Evolutionary conservation across 2,113 vertebrate species (phyloP).

Genomic region (Lagenorhynchus albirostris): DNA sequence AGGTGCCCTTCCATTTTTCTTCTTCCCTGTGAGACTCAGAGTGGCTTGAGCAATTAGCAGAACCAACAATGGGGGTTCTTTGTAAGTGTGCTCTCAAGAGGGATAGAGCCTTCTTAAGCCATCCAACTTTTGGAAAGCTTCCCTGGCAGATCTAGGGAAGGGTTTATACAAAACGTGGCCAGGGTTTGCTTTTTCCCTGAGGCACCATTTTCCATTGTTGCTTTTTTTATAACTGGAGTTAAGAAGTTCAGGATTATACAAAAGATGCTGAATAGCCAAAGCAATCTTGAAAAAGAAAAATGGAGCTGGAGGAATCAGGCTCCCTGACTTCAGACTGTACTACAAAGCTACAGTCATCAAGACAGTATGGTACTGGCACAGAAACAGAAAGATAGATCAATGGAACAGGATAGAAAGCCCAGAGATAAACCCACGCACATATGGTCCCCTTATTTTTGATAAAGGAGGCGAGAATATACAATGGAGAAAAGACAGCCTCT

Average conservation of each 20-base stretch:
- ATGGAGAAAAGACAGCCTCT: too few relatives aligned
- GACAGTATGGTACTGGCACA: too few relatives aligned
- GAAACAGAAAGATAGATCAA: too few relatives aligned
- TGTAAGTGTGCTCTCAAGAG: constrained; percentile 28
- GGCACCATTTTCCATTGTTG: constrained; percentile 32
- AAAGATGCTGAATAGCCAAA: too few relatives aligned
- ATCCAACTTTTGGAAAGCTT: constrained; percentile 30
- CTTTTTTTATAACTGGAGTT: constrained; percentile 26
- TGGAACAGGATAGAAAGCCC: too few relatives aligned
- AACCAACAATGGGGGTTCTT: not conserved
- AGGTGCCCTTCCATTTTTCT: not conserved
- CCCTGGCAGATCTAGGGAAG: constrained; percentile 13
- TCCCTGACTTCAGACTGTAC: too few relatives aligned
- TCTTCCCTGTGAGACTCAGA: not conserved
- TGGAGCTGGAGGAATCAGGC: too few relatives aligned
- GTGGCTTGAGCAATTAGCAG: constrained; percentile 21
- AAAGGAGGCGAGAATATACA: too few relatives aligned
- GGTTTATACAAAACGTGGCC: constrained; percentile 40
- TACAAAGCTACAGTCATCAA: too few relatives aligned
- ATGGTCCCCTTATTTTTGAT: too few relatives aligned
- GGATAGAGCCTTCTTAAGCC: not conserved
- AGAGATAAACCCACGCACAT: too few relatives aligned
- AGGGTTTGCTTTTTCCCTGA: constrained; percentile 18
- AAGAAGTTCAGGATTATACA: not conserved
- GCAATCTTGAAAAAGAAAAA: too few relatives aligned